Percentiles rank a stretch among this genome's conserved stretches.
Evolutionary conservation across 2,888 invertebrate genomes (phyloP).

Genomic region (Lysandra coridon): DNA sequence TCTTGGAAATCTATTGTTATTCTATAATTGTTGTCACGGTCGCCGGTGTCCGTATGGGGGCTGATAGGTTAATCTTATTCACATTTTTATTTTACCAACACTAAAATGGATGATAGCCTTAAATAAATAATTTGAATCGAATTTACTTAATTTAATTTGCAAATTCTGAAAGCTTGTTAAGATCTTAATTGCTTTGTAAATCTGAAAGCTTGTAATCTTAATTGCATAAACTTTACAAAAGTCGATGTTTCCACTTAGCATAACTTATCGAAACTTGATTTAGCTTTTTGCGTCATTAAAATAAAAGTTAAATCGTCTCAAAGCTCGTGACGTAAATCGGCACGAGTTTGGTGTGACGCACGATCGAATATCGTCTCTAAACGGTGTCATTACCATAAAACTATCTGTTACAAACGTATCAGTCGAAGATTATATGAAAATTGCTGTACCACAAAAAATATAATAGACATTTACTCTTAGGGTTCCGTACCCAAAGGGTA

Average conservation of each 20-base stretch:
- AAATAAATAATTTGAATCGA: too few relatives aligned
- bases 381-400: background rate
- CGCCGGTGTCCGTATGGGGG: too few relatives aligned
- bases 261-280: constrained; percentile 1
- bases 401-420: background rate
- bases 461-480: background rate
- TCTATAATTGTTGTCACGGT: too few relatives aligned
- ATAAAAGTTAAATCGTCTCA: background rate
- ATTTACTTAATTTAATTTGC: background rate
- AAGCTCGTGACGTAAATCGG: background rate
- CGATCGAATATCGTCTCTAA: background rate
- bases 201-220: background rate
- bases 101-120: too few relatives aligned
- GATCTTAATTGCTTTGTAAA: background rate
- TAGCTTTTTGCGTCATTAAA: constrained; percentile 6
- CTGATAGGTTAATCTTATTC: too few relatives aligned
- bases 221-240: background rate
- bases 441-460: background rate
- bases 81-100: too few relatives aligned
- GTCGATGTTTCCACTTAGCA: background rate
- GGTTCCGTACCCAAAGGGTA: too few relatives aligned
- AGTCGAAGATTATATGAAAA: background rate
- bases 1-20: too few relatives aligned
- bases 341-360: constrained; percentile 3
- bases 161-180: background rate